phyloP scores from a whole-genome alignment of 2,888 invertebrate species.

The Nomada flava region DNA sequence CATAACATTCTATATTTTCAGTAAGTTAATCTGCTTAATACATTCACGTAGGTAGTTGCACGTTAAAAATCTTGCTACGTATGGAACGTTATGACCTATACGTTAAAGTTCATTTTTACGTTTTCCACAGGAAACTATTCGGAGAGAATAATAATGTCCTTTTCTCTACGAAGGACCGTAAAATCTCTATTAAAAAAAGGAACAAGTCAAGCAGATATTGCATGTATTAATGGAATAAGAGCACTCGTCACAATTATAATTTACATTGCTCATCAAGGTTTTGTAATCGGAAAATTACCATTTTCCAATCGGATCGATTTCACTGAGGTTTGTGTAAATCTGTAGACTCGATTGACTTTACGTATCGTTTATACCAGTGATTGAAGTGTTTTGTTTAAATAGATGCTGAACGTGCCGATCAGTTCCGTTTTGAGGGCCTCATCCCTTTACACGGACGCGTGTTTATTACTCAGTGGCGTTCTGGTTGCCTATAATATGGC shows the following conservation, averaged over 20 bases:
- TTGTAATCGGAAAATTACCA: conserved; percentile 87
- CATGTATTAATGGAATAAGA: conserved; percentile 90
- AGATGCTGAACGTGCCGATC: conserved; percentile 86
- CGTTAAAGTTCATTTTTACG: conserved; percentile 25
- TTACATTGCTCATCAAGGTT: conserved; percentile 88
- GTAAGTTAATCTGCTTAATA: not conserved
- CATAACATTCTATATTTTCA: conserved; percentile 7
- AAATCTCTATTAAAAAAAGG: conserved; percentile 86
- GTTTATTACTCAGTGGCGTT: conserved; percentile 88
- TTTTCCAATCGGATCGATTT: conserved; percentile 87
- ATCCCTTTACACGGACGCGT: conserved; percentile 88
- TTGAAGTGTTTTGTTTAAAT: conserved; percentile 59
- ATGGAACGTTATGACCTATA: not conserved
- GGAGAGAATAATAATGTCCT: conserved; percentile 85
- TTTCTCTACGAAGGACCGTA: conserved; percentile 88
- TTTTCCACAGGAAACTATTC: conserved; percentile 79
- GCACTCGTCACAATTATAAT: conserved; percentile 88
- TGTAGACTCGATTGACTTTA: not conserved
- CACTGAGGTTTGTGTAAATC: conserved; percentile 85
- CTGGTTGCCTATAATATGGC: conserved; percentile 88
- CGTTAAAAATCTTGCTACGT: not conserved
- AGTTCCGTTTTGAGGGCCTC: conserved; percentile 88
- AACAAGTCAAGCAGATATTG: conserved; percentile 85
- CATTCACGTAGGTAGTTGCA: not conserved
- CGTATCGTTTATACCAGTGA: no score